Evolutionary conservation across 2,797 vertebrate species (phyloP).

Genomic region (Brotula barbata): DNA sequence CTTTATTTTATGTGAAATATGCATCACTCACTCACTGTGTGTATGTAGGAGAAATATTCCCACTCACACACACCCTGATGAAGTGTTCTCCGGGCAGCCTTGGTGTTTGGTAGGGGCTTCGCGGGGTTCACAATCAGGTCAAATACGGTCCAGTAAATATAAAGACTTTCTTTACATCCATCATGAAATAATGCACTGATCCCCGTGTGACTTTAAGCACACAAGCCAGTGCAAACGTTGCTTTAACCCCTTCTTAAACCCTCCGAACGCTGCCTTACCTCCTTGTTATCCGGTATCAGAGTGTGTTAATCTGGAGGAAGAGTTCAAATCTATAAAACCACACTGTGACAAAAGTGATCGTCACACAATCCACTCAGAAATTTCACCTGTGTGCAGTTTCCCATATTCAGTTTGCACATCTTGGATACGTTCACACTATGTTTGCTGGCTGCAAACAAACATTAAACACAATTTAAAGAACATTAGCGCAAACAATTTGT

Average conservation of each 20-base stretch:
- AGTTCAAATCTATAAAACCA: no score
- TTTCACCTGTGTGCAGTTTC: background rate
- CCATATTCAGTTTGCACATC: background rate
- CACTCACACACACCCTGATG: slow-evolving; percentile 27
- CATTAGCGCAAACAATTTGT: no score
- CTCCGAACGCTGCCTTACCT: no score
- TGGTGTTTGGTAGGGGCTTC: slow-evolving; percentile 50
- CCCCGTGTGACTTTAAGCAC: slow-evolving; percentile 41
- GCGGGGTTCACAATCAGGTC: slow-evolving; percentile 63
- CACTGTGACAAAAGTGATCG: no score
- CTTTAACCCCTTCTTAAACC: no score
- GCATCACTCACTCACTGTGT: slow-evolving; percentile 37
- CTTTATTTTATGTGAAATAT: slow-evolving; percentile 33
- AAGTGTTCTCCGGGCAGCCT: slow-evolving; percentile 43
- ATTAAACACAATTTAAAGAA: no score
- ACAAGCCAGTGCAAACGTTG: slow-evolving; percentile 39
- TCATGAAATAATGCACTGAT: slow-evolving; percentile 51
- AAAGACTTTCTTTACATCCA: slow-evolving; percentile 46
- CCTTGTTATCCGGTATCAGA: no score
- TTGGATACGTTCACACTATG: slow-evolving; percentile 26
- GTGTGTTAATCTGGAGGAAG: no score
- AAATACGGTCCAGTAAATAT: slow-evolving; percentile 69
- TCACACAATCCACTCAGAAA: no score
- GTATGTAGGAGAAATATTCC: slow-evolving; percentile 1
- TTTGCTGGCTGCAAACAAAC: background rate